Evolutionary conservation across 2,113 vertebrate species (phyloP).

Genomic region (Orientallactaga bullata): DNA sequence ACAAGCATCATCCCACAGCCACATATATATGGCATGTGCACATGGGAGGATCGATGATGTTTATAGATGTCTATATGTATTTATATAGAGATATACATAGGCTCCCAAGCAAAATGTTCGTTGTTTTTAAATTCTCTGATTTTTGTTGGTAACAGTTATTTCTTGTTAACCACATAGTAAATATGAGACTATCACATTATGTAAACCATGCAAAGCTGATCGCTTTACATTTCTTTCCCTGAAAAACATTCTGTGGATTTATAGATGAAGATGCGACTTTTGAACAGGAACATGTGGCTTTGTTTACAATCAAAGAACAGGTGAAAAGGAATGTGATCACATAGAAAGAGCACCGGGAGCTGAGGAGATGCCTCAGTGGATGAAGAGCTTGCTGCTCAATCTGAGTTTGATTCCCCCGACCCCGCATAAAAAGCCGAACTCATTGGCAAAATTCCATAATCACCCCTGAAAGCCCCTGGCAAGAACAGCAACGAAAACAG

Average conservation of each 20-base stretch:
- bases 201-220: conserved; percentile 75
- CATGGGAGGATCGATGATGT: conserved; percentile 80
- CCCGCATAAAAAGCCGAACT: too few species aligned
- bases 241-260: conserved; percentile 67
- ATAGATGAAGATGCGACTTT: conserved; percentile 66
- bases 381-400: too few species aligned
- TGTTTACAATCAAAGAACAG: conserved; percentile 66
- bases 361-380: too few species aligned
- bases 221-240: conserved; percentile 67
- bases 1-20: conserved; percentile 80
- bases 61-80: conserved; percentile 83
- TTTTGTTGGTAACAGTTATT: conserved; percentile 82
- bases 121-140: conserved; percentile 82
- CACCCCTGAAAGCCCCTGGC: too few species aligned
- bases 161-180: conserved; percentile 82
- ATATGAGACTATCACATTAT: conserved; percentile 81
- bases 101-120: conserved; percentile 81
- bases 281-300: conserved; percentile 49
- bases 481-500: too few species aligned
- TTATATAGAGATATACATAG: conserved; percentile 82
- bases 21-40: conserved; percentile 81
- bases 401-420: too few species aligned
- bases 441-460: too few species aligned
- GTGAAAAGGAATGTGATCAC: conserved; percentile 66
- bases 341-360: not conserved